Percentiles rank a stretch among this genome's conserved stretches.
These are phyloP conservation scores for Nephrotoma guestfalica DNA, from an alignment of 2,888 invertebrate genomes.

Conservation along the genomic window DNA sequence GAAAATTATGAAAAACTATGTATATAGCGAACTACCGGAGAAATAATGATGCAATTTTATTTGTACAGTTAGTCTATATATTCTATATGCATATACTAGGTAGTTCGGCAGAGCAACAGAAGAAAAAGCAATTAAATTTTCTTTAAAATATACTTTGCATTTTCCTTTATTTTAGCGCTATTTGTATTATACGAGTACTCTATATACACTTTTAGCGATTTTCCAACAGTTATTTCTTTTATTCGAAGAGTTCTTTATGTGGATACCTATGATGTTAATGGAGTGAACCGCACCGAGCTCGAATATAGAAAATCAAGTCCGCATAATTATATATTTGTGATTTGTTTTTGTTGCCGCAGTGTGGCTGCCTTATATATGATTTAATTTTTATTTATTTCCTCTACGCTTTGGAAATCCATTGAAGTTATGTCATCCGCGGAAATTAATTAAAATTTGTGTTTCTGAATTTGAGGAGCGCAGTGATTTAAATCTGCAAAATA, in stretches of 20 bases:
- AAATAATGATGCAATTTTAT: not conserved
- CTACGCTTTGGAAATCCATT: not conserved
- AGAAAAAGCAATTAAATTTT: not conserved
- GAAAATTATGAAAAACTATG: not conserved
- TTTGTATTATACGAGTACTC: too few species aligned
- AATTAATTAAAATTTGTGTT: not conserved
- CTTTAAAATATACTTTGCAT: not conserved
- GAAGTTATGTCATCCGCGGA: not conserved
- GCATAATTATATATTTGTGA: not conserved
- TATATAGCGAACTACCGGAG: not conserved
- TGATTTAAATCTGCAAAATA: not conserved
- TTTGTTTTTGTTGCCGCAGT: too few species aligned
- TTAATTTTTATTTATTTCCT: not conserved
- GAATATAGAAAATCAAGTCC: not conserved
- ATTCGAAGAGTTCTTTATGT: not conserved
- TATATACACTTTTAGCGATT: not conserved
- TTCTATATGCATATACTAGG: not conserved
- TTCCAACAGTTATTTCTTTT: not conserved
- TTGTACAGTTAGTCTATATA: not conserved
- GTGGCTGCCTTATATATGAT: not conserved
- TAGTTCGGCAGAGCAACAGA: not conserved
- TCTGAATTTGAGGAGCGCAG: not conserved
- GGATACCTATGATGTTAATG: not conserved
- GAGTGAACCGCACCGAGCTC: not conserved
- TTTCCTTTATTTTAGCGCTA: not conserved